These are phyloP conservation scores for Lytechinus variegatus DNA, from an alignment of 35 echinoderm and acorn worm species.

Conservation along the genomic window DNA sequence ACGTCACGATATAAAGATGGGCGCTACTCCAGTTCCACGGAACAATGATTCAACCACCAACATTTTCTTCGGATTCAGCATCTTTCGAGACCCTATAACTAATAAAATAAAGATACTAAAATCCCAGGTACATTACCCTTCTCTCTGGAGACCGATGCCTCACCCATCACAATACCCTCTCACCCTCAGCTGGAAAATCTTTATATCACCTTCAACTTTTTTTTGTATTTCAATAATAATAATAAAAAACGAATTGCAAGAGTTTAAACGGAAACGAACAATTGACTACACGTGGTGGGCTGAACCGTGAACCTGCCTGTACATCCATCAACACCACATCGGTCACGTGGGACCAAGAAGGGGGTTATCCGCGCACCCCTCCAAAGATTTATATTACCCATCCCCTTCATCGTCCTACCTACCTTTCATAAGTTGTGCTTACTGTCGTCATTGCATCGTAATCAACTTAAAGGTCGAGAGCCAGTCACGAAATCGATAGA, in stretches of 20 bases:
- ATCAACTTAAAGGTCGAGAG: background rate
- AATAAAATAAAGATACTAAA: background rate
- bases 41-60: slow-evolving; percentile 4
- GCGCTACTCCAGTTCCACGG: background rate
- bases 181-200: background rate
- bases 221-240: background rate
- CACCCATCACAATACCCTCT: background rate
- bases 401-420: background rate
- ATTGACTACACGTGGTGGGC: background rate
- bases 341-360: slow-evolving; percentile 7
- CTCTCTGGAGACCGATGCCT: background rate
- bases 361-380: background rate
- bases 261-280: background rate
- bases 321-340: background rate
- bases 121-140: background rate
- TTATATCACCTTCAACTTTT: background rate
- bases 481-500: background rate
- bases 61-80: slow-evolving; percentile 1
- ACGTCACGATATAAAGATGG: background rate
- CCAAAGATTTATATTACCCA: background rate
- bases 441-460: background rate
- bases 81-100: background rate
- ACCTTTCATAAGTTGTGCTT: background rate
- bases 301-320: background rate
- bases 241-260: background rate